These are phyloP conservation scores for Cyanoliseus patagonus DNA, from an alignment of 2,113 vertebrate genomes.

Conservation along the genomic window DNA sequence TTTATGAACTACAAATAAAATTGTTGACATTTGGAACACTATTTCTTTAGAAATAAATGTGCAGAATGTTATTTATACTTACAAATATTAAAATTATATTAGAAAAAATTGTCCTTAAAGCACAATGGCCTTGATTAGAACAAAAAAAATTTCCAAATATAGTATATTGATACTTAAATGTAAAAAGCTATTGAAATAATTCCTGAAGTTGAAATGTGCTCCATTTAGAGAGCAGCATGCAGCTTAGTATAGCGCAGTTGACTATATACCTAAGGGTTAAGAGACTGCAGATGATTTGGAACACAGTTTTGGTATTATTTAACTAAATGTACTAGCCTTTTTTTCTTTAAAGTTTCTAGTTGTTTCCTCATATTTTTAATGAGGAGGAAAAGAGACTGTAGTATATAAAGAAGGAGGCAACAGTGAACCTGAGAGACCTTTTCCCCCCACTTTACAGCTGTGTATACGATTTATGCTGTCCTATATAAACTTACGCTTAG, in stretches of 20 bases:
- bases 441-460: fast-evolving
- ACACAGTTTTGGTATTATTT: background rate
- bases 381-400: background rate
- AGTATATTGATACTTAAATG: background rate
- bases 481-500: background rate
- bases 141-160: background rate
- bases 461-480: background rate
- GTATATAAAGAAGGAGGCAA: background rate
- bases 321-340: background rate
- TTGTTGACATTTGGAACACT: background rate
- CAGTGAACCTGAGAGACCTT: background rate
- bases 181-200: background rate
- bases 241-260: background rate
- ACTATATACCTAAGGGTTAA: background rate
- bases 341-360: background rate
- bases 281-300: background rate
- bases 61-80: background rate
- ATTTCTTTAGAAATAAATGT: background rate
- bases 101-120: background rate
- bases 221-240: background rate
- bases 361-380: background rate
- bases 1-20: background rate
- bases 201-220: background rate
- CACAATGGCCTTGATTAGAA: background rate
- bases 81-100: background rate